Evolutionary conservation across 2,113 vertebrate species (phyloP).

Genomic region (Bothrops jararaca): DNA sequence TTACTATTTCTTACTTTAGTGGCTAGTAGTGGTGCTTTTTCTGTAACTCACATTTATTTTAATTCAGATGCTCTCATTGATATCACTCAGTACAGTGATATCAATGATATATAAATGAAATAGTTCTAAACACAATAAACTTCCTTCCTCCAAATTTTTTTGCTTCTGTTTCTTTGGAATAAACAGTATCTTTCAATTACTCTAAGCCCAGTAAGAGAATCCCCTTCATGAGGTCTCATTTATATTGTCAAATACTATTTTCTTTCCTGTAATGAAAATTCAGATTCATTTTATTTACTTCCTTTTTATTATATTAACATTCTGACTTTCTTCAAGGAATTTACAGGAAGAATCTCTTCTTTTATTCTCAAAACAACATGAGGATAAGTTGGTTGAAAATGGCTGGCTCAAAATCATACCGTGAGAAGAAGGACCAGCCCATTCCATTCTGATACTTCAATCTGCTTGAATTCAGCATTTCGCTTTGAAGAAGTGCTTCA

Average conservation of each 20-base stretch:
- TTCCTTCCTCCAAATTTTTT: not conserved
- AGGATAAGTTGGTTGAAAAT: not conserved
- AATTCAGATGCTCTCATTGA: not conserved
- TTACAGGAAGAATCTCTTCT: not conserved
- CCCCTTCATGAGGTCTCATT: not conserved
- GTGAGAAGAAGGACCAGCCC: not conserved
- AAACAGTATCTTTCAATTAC: not conserved
- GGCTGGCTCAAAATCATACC: not conserved
- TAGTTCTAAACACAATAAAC: not conserved
- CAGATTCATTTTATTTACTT: not conserved
- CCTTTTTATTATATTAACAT: not conserved
- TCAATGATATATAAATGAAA: not conserved
- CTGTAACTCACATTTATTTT: not conserved
- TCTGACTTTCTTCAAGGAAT: not conserved
- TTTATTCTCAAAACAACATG: not conserved
- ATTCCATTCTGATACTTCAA: not conserved
- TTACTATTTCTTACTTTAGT: not conserved
- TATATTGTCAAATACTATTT: not conserved
- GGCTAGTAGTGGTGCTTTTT: not conserved
- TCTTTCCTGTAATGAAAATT: not conserved
- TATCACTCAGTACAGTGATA: not conserved
- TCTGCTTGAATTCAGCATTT: not conserved
- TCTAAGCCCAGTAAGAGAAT: not conserved
- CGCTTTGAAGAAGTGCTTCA: not conserved
- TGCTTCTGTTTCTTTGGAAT: not conserved